Evolutionary conservation across 2,888 invertebrate species (phyloP).

Genomic region (Drosophila mettleri): DNA sequence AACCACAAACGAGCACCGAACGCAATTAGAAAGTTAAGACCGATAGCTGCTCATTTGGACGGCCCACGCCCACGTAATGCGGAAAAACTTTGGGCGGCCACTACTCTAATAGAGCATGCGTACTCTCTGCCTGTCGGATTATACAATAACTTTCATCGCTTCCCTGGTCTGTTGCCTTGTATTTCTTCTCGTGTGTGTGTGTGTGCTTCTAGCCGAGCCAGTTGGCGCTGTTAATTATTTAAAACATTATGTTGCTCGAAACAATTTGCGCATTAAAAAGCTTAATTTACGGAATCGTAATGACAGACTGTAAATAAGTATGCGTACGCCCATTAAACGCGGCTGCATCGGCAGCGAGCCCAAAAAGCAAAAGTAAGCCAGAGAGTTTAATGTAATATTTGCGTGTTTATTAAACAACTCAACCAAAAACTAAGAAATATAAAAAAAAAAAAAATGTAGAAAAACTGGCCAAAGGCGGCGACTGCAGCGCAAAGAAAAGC

Average conservation of each 20-base stretch:
- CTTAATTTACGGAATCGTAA: conserved; percentile 78
- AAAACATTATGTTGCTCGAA: conserved; percentile 63
- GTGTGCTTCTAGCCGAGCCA: conserved; percentile 38
- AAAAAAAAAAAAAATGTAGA: conserved; percentile 28
- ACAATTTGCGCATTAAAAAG: conserved; percentile 81
- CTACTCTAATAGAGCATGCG: background rate
- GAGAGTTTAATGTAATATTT: conserved; percentile 75
- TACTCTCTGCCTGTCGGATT: conserved; percentile 43
- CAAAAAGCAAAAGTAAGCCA: conserved; percentile 57
- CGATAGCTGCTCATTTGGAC: conserved; percentile 54
- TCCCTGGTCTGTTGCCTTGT: conserved; percentile 1
- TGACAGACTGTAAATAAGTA: conserved; percentile 75
- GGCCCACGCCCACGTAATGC: conserved; percentile 71
- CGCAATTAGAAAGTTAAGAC: conserved; percentile 71
- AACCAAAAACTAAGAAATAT: conserved; percentile 25
- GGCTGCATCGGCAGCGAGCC: conserved; percentile 21
- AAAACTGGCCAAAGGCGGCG: conserved; percentile 62
- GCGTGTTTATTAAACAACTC: conserved; percentile 76
- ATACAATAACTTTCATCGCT: conserved; percentile 73
- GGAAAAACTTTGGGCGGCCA: conserved; percentile 56
- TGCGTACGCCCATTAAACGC: conserved; percentile 70
- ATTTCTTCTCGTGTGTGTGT: background rate
- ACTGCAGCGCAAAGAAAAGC: conserved; percentile 49
- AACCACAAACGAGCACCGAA: conserved; percentile 31
- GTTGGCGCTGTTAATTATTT: conserved; percentile 57